Evolutionary conservation across 2,888 invertebrate genomes (phyloP).

Genomic region (Netelia fuscicornis): DNA sequence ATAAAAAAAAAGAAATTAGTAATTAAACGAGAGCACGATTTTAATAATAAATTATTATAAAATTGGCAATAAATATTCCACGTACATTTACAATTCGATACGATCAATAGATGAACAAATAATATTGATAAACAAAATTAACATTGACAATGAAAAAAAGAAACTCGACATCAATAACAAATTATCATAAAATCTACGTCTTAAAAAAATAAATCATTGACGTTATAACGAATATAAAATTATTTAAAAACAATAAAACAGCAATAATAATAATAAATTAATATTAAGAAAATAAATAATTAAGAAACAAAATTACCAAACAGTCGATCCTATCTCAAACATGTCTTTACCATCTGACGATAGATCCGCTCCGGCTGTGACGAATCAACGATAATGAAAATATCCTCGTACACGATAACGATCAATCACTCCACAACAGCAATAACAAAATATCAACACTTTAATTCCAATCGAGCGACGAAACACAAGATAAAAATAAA

Average conservation of each 20-base stretch:
- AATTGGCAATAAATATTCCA: no score
- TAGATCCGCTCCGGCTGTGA: slow-evolving; percentile 34
- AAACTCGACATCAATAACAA: not conserved
- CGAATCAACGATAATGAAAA: slow-evolving; percentile 17
- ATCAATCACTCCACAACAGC: slow-evolving; percentile 31
- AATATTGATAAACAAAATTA: no score
- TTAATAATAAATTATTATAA: no score
- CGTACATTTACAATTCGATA: no score
- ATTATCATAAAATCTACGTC: not conserved
- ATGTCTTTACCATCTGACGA: slow-evolving; percentile 70
- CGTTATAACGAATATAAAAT: not conserved
- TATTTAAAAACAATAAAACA: not conserved
- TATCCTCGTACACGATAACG: slow-evolving; percentile 21
- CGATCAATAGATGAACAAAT: no score
- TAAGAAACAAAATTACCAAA: slow-evolving; percentile 66
- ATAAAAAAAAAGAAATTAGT: no score
- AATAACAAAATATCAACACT: slow-evolving; percentile 15
- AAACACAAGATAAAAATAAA: not conserved
- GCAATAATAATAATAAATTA: slow-evolving; percentile 22
- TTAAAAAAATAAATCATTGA: not conserved
- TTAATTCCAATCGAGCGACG: slow-evolving; percentile 12
- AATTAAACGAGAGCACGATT: no score
- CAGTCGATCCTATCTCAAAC: slow-evolving; percentile 66
- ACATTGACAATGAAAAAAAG: no score
- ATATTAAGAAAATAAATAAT: slow-evolving; percentile 49